Evolutionary conservation across 1,140 invertebrate species (phyloP), one percentile per base, ranked within the genome.

Genomic region (Meloidogyne hapla): DNA sequence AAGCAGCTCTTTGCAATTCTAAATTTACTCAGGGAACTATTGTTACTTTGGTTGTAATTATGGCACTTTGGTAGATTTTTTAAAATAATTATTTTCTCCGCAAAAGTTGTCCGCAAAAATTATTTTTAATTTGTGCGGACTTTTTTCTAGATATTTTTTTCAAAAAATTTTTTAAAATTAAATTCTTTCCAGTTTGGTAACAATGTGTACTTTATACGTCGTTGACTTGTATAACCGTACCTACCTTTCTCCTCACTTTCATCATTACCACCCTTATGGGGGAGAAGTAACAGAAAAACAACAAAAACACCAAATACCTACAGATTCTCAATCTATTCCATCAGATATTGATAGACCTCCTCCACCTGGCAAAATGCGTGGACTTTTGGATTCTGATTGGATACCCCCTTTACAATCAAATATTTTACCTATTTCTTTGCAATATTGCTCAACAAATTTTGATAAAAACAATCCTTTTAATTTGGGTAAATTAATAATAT

Each of bases 181-280:
- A 18, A 62, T 45, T 26, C 2, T 12, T 42, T 77, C n/a, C 40
- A 78, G 77, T 66, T 56, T 81, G 48, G 71, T 81, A 26, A 69
- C 80, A 6, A 81, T 81, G 80, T 81, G 80, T 68, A 81, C 80
- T 26, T 26, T 77, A 26, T 75, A 75, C 45, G 73, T 66, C 67
- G 33, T 86, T n/a, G 85, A 86, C 65, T 86, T 85, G 84, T 87
- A 87, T 69, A 84, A 87, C 45, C 73, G 84, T 42, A 86, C 79
- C 45, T 87, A 83, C 75, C 79, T 79, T 45, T 71, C 72, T 28
- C 65, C 45, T 25, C 75, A 80, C 40, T 65, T 67, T 62, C 61
- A 72, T 15, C 48, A 63, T 28, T 26, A 68, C 13, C 48, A 56
- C 15, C 42, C 62, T 23, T 26, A 67, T 10, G 38, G 21, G 0